Evolutionary conservation across 2,113 vertebrate species (phyloP), one percentile per base, ranked within the genome.

Genomic region (Colossoma macropomum): DNA sequence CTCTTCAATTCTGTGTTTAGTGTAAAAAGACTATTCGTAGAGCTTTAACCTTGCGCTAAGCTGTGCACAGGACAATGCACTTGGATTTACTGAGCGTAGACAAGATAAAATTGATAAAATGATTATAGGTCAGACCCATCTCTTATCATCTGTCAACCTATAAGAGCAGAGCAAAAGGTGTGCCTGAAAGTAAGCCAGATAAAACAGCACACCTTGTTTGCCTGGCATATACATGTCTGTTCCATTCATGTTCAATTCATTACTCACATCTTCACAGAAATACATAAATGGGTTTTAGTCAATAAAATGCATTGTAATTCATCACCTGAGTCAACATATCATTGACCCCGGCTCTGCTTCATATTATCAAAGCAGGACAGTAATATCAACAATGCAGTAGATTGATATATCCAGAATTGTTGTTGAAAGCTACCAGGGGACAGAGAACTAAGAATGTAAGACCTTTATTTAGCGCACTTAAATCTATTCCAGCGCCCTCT

Each of bases 51-150:
- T 63, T 63, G 60, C 2, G 25, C 25, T 63, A 13, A 27, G 60
- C n/a, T 27, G 11, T 27, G 25, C 13, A 63, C 23, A 63, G 60
- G 25, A 23, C 6, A 19, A 28, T 66, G 63, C 12, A 11, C 16
- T 34, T 66, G 32, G 74, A 9, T 8, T 45, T 45, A 45, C 41
- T 45, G 41, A 45, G 4, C 41, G 38, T 56, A 23, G 11, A 56
- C 48, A 15, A 59, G 52, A 59, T 17, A 90, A 90, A 94, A 38
- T 4, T 38, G 92, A 94, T 95, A 95, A 95, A 93, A 93, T 94
- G 94, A 95, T 95, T 94, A 95, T 93, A 92, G 95, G 90, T 88
- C 94, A 95, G 93, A 90, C 92, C 91, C 92, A 90, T 93, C 92
- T 93, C 94, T 92, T 93, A 90, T 90, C 89, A 92, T 92, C 91